Evolutionary conservation across 2,797 vertebrate species (phyloP).

Genomic region (Spheniscus humboldti): DNA sequence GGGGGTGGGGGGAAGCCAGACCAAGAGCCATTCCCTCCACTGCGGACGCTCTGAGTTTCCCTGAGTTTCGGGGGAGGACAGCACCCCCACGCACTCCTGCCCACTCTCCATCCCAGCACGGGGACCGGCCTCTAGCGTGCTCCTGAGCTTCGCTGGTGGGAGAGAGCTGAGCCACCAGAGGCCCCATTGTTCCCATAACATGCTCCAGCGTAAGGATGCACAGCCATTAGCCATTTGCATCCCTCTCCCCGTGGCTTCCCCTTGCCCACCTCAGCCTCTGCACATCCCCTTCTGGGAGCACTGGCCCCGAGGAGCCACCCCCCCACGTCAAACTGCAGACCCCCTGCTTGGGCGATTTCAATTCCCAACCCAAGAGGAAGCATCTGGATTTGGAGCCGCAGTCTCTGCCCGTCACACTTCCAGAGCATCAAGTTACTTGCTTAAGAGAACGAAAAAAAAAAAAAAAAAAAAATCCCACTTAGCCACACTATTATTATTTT

Average conservation of each 20-base stretch:
- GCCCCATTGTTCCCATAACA: conserved; percentile 48
- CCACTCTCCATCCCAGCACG: background rate
- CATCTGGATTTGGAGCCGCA: background rate
- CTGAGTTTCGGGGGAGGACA: background rate
- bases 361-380: background rate
- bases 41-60: background rate
- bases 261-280: background rate
- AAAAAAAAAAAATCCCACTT: background rate
- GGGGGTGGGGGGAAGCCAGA: background rate
- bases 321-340: background rate
- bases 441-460: background rate
- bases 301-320: background rate
- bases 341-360: background rate
- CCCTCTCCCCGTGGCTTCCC: background rate
- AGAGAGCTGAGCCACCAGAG: background rate
- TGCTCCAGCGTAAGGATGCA: background rate
- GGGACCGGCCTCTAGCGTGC: background rate
- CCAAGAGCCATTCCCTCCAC: background rate
- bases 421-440: conserved; percentile 18
- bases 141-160: background rate
- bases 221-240: background rate
- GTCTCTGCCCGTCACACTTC: background rate
- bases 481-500: background rate
- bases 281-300: background rate
- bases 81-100: background rate